Conservation (phyloP, 53 echinoderm and acorn worm genomes). For the Antedon mediterranea region DNA sequence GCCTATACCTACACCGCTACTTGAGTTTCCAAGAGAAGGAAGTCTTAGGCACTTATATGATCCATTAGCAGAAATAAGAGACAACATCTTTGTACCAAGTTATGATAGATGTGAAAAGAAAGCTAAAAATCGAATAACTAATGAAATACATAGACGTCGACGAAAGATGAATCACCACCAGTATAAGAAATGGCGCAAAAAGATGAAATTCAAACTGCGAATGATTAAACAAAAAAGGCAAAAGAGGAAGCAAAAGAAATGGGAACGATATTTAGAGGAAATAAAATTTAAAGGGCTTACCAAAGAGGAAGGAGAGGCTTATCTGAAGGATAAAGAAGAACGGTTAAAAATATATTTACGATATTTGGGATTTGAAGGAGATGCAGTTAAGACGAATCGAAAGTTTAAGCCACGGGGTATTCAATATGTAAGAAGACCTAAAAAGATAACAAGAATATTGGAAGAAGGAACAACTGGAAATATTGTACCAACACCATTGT, state of each 20-base stretch:
- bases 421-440: constrained; percentile 5
- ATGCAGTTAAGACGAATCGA: neutral
- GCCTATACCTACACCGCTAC: neutral
- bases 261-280: constrained; percentile 40
- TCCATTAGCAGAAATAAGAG: neutral
- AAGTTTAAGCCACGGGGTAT: neutral
- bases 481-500: constrained; percentile 26
- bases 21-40: neutral
- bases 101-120: neutral
- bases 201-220: constrained; percentile 52
- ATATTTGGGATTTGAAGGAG: constrained; percentile 33
- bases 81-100: neutral
- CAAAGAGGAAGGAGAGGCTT: constrained; percentile 21
- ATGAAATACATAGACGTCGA: constrained; percentile 29
- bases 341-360: constrained; percentile 27
- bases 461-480: neutral
- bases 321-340: constrained; percentile 23
- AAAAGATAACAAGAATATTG: neutral
- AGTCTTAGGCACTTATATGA: neutral
- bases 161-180: constrained; percentile 62
- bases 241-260: constrained; percentile 30
- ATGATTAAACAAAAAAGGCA: constrained; percentile 27
- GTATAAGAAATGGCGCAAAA: constrained; percentile 59
- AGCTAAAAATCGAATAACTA: neutral
- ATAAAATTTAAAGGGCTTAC: constrained; percentile 36